phyloP scores from a whole-genome alignment of 1,140 invertebrate species.

The Drosophila parvula region DNA sequence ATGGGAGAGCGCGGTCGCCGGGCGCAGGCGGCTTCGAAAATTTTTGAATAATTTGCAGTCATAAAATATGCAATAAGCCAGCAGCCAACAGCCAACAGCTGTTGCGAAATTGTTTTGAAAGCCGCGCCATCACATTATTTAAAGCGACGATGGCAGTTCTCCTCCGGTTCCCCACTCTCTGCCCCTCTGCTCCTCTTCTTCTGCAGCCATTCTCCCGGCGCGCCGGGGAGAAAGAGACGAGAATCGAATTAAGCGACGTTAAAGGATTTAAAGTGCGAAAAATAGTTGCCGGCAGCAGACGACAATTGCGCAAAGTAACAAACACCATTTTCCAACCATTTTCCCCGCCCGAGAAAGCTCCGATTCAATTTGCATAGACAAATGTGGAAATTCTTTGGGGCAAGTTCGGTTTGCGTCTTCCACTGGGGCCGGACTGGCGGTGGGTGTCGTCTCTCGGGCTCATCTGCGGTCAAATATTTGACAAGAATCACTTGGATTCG shows the following conservation, averaged over 20 bases:
- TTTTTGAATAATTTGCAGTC: constrained; percentile 84
- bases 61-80: constrained; percentile 84
- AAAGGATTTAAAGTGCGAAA: constrained; percentile 65
- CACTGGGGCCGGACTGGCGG: not conserved
- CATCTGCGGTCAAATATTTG: constrained; percentile 16
- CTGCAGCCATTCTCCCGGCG: constrained; percentile 14
- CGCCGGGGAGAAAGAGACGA: constrained; percentile 2
- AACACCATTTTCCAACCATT: constrained; percentile 9
- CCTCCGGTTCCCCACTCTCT: not conserved
- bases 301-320: constrained; percentile 33
- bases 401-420: constrained; percentile 10
- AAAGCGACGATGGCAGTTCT: constrained; percentile 63
- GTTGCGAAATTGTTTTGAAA: constrained; percentile 84
- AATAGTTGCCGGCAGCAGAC: constrained; percentile 44
- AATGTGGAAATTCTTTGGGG: constrained; percentile 41
- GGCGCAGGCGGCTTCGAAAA: constrained; percentile 71
- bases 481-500: constrained; percentile 8
- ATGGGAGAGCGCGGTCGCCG: constrained; percentile 42
- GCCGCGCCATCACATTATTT: constrained; percentile 84
- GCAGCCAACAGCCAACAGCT: constrained; percentile 75
- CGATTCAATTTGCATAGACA: constrained; percentile 41
- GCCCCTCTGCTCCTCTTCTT: not conserved
- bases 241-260: constrained; percentile 67
- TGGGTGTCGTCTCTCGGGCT: constrained; percentile 3
- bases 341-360: not conserved